A percentile compares a stretch with the other conserved stretches of the same genome.
phyloP scores from a whole-genome alignment of 2,888 invertebrate genomes.

The Dicranocentrus wangi region DNA sequence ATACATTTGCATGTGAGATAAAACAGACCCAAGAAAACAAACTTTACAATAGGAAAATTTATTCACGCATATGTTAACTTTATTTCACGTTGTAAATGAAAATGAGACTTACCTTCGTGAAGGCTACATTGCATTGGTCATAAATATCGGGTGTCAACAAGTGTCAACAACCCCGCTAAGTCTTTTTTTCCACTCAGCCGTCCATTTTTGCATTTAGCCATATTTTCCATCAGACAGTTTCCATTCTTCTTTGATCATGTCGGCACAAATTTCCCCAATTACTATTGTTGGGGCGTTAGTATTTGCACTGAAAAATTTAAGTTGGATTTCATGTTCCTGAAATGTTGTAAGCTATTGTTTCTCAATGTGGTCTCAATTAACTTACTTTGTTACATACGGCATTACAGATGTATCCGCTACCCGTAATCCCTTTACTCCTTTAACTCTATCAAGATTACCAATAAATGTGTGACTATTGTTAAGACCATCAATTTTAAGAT shows the following conservation, averaged over 20 bases:
- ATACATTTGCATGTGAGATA: neutral
- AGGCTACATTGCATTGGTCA: too few relatives aligned
- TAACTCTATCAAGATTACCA: conserved; percentile 30
- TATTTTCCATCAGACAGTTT: neutral
- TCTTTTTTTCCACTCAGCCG: too few relatives aligned
- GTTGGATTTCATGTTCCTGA: too few relatives aligned
- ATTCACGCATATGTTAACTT: too few relatives aligned
- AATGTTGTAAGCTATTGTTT: neutral
- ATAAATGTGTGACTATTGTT: neutral
- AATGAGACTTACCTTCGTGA: too few relatives aligned
- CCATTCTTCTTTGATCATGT: conserved; percentile 38
- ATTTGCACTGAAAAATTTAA: conserved; percentile 49
- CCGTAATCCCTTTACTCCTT: conserved; percentile 34
- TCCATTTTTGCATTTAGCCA: too few relatives aligned
- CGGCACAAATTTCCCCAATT: conserved; percentile 52
- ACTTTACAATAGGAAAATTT: too few relatives aligned
- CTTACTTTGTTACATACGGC: conserved; percentile 53
- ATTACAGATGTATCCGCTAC: conserved; percentile 52
- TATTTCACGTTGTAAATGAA: too few relatives aligned
- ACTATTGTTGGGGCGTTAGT: conserved; percentile 45
- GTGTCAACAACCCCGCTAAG: too few relatives aligned
- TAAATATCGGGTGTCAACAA: neutral
- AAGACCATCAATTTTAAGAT: too few relatives aligned
- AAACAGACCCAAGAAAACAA: too few relatives aligned
- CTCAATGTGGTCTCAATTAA: neutral